Conservation (phyloP, 2,888 invertebrate genomes). For the Escarpia spicata region DNA sequence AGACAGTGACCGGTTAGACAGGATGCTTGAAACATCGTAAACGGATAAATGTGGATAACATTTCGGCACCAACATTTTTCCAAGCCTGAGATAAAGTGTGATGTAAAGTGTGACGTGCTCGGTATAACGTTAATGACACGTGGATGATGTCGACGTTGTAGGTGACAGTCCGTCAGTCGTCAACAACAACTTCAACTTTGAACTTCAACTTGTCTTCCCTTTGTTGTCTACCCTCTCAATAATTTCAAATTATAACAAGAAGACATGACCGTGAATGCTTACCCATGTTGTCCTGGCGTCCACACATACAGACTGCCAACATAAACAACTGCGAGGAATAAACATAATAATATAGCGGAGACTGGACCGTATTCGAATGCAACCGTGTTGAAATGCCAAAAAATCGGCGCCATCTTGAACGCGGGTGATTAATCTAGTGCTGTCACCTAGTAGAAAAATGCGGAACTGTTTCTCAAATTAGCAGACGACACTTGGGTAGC, state of each 20-base stretch:
- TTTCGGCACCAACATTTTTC: no score
- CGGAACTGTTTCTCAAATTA: background rate
- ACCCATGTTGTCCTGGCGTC: slow-evolving; percentile 64
- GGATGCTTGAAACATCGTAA: no score
- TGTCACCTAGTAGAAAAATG: background rate
- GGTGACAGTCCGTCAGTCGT: no score
- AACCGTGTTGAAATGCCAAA: slow-evolving; percentile 34
- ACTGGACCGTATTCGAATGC: slow-evolving; percentile 36
- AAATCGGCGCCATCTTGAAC: slow-evolving; percentile 37
- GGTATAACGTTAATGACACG: no score
- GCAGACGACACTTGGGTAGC: background rate
- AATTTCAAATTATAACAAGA: background rate
- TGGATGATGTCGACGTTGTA: no score
- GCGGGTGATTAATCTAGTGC: slow-evolving; percentile 58
- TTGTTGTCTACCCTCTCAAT: slow-evolving; percentile 17
- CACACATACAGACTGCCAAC: slow-evolving; percentile 90
- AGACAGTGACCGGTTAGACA: no score
- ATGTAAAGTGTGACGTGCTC: no score
- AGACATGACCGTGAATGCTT: slow-evolving; percentile 13
- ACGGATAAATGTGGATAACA: no score
- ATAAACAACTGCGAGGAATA: slow-evolving; percentile 81
- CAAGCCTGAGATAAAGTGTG: no score
- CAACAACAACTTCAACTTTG: no score
- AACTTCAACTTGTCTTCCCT: background rate
- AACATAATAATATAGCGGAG: slow-evolving; percentile 71